phyloP scores from a whole-genome alignment of 2,113 vertebrate species.

The Bambusicola thoracicus region DNA sequence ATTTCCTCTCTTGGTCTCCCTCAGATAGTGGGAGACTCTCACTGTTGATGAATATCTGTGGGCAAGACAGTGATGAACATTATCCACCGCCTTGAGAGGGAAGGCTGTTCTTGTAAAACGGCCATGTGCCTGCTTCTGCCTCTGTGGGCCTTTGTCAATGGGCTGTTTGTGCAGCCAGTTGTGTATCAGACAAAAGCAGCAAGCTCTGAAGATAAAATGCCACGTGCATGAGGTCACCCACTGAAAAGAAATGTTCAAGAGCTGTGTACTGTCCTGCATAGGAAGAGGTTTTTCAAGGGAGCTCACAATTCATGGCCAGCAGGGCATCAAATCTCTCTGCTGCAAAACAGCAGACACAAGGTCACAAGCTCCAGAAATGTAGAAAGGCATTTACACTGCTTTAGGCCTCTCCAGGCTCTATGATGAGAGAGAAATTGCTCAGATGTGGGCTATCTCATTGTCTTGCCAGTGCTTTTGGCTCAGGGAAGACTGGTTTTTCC shows the following conservation, averaged over 20 bases:
- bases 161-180: conserved; percentile 14
- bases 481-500: background rate
- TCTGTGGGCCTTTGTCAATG: conserved; percentile 45
- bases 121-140: conserved; percentile 33
- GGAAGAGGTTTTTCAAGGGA: background rate
- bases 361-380: background rate
- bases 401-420: background rate
- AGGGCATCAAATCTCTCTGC: background rate
- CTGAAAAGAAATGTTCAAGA: background rate
- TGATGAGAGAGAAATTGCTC: background rate
- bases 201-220: conserved; percentile 17
- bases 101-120: conserved; percentile 27
- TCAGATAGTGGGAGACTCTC: background rate
- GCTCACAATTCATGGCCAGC: background rate
- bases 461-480: background rate
- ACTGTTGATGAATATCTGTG: conserved; percentile 1
- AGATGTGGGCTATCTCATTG: background rate
- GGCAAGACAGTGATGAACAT: background rate
- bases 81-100: background rate
- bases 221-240: conserved; percentile 1
- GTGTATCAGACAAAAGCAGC: conserved; percentile 9
- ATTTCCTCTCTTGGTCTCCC: background rate
- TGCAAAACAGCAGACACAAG: background rate
- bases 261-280: background rate
- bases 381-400: background rate